phyloP scores from a whole-genome alignment of 2,797 vertebrate species.

The Parauchenoglanis ngamensis region DNA sequence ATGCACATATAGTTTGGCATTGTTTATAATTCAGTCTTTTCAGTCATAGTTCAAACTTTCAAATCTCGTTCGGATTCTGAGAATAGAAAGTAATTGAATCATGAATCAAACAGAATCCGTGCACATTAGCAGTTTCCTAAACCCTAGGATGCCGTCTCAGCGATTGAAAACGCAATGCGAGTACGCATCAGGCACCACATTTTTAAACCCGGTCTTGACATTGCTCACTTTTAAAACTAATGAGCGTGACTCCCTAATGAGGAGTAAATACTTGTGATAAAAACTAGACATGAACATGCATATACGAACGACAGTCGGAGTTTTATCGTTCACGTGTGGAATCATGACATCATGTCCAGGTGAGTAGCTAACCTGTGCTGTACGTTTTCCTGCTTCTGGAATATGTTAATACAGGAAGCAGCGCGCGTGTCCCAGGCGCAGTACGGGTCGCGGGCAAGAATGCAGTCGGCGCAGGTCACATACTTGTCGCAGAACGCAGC shows the following conservation, averaged over 20 bases:
- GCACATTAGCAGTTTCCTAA: not conserved
- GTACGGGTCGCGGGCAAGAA: slow-evolving; percentile 91
- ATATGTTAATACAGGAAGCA: slow-evolving; percentile 75
- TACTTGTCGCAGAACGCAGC: slow-evolving; percentile 89
- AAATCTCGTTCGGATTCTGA: not conserved
- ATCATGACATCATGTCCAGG: not conserved
- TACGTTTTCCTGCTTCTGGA: slow-evolving; percentile 58
- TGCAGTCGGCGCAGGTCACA: slow-evolving; percentile 82
- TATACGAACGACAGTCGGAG: not conserved
- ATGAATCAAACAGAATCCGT: not conserved
- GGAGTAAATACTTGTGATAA: not conserved
- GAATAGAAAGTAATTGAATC: not conserved
- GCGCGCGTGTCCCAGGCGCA: slow-evolving; percentile 84
- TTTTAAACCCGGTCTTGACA: not conserved
- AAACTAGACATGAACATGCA: not conserved
- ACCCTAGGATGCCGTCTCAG: not conserved
- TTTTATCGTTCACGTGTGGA: not conserved
- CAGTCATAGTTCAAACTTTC: not conserved
- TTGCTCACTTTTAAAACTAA: not conserved
- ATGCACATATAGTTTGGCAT: not conserved
- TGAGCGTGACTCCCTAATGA: not conserved
- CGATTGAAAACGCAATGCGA: not conserved
- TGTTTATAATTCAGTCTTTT: not conserved
- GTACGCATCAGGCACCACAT: not conserved
- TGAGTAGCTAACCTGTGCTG: slow-evolving; percentile 69